Conservation (phyloP, 2,113 vertebrate species). For the Turdus rufiventris region DNA sequence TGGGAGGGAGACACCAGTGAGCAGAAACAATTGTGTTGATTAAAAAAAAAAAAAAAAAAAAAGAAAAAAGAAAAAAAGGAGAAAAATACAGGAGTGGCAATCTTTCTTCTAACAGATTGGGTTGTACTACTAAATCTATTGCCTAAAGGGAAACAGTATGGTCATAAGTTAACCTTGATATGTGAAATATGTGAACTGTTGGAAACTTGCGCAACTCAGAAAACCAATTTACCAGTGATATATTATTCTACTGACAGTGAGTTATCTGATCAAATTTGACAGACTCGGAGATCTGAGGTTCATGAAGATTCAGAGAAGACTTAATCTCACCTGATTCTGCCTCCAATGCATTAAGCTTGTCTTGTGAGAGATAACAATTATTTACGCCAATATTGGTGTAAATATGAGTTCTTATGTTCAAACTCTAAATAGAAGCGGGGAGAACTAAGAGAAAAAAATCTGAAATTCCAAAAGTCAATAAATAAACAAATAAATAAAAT, state of each 20-base stretch:
- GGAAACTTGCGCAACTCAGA: neutral
- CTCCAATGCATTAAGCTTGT: neutral
- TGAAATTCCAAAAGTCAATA: neutral
- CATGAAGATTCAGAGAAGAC: neutral
- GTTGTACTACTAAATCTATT: neutral
- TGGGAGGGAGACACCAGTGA: constrained; percentile 22
- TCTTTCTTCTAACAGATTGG: constrained; percentile 7
- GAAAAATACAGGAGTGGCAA: neutral
- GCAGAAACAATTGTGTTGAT: constrained; percentile 31
- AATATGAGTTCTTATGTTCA: neutral
- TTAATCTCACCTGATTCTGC: constrained; percentile 25
- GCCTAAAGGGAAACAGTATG: neutral
- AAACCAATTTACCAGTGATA: neutral
- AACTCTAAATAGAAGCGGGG: neutral
- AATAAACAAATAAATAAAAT: neutral
- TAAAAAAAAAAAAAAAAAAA: neutral
- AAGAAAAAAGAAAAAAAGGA: neutral
- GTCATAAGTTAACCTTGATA: neutral
- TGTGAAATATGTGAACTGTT: neutral
- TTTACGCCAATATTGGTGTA: neutral
- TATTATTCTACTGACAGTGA: neutral
- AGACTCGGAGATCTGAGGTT: neutral
- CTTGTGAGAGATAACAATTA: neutral
- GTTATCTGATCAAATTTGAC: constrained; percentile 11
- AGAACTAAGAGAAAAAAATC: neutral